These are phyloP conservation scores for Oreochromis aureus DNA, from an alignment of 2,113 vertebrate species.

Conservation along the genomic window DNA sequence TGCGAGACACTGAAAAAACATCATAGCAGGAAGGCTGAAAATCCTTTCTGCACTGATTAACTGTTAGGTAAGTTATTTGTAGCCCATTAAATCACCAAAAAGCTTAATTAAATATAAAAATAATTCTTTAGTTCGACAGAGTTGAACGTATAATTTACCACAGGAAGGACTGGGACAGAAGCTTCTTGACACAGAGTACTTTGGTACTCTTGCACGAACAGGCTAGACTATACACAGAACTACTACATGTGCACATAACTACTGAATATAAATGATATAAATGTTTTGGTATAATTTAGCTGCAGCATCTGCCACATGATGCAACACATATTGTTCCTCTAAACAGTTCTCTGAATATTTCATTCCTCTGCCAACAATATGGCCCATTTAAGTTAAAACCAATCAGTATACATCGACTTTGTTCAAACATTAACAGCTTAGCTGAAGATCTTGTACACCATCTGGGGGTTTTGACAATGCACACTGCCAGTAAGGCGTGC, in stretches of 20 bases:
- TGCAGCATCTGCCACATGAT: neutral
- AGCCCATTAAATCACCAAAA: neutral
- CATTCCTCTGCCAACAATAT: neutral
- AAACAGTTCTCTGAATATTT: neutral
- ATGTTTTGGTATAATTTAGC: neutral
- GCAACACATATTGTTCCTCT: neutral
- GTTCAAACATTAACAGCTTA: neutral
- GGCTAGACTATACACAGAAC: neutral
- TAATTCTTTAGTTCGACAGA: neutral
- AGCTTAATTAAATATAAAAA: neutral
- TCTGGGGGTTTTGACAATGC: neutral
- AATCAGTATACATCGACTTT: neutral
- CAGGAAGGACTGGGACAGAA: neutral
- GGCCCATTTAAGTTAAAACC: neutral
- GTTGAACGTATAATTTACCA: neutral
- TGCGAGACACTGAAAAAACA: neutral
- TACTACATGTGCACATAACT: neutral
- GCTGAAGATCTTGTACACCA: slow-evolving; percentile 27
- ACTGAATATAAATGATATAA: neutral
- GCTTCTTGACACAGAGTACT: neutral
- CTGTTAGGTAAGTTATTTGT: neutral
- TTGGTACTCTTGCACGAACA: neutral
- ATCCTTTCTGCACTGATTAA: neutral
- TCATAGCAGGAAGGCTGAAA: neutral
- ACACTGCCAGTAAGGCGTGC: neutral